A percentile compares a stretch with the other conserved stretches of the same genome.
phyloP scores from a whole-genome alignment of 2,797 vertebrate species.

The Poecilia wingei region DNA sequence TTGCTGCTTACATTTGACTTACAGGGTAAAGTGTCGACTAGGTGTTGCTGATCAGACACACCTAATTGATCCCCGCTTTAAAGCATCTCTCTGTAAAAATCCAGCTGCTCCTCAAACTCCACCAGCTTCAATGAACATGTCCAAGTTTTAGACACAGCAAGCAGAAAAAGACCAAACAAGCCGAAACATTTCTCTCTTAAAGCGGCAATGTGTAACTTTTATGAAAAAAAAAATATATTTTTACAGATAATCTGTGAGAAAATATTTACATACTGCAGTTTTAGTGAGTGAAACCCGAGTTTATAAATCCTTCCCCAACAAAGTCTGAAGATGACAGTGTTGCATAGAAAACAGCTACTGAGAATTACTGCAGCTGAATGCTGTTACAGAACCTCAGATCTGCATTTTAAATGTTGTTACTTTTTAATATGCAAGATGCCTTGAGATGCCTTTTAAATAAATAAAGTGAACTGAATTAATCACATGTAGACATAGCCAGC shows the following conservation, averaged over 20 bases:
- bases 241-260: no score
- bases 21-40: not conserved
- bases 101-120: not conserved
- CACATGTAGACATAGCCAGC: not conserved
- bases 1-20: not conserved
- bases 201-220: no score
- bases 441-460: not conserved
- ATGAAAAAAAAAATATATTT: no score
- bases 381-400: not conserved
- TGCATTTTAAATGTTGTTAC: not conserved
- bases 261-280: no score
- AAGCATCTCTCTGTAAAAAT: not conserved
- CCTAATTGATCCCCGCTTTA: not conserved
- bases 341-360: not conserved
- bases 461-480: conserved; percentile 1
- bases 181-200: not conserved
- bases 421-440: not conserved
- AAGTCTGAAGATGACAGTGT: not conserved
- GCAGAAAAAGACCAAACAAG: not conserved
- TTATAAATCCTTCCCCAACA: not conserved
- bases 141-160: not conserved
- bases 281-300: not conserved
- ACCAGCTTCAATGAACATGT: not conserved
- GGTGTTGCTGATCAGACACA: not conserved
- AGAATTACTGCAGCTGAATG: not conserved